These are phyloP conservation scores for Drosophila sp. DNA, from an alignment of 1,140 invertebrate genomes.

Conservation along the genomic window DNA sequence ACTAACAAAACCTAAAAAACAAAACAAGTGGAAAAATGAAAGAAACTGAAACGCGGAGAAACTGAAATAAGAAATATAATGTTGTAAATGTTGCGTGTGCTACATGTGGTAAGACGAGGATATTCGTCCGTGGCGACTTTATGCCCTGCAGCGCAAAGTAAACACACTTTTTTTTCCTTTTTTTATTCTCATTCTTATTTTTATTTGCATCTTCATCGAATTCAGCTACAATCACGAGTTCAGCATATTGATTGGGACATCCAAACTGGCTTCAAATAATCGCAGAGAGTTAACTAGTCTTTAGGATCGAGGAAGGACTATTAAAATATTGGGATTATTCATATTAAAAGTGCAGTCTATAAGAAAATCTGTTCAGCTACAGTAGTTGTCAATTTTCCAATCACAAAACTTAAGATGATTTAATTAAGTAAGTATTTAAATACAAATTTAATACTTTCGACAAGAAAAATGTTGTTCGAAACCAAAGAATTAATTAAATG, in stretches of 20 bases:
- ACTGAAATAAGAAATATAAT: constrained; percentile 11
- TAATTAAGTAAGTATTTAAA: too few species aligned
- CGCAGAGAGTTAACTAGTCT: too few species aligned
- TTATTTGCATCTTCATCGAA: constrained; percentile 26
- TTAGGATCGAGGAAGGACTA: too few species aligned
- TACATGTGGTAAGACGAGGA: constrained; percentile 26
- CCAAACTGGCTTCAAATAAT: too few species aligned
- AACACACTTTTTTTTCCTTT: constrained; percentile 44
- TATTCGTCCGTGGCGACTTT: constrained; percentile 46
- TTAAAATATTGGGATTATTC: too few species aligned
- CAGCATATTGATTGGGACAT: constrained; percentile 16
- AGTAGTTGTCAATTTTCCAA: too few species aligned
- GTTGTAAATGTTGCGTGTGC: constrained; percentile 8
- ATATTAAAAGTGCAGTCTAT: too few species aligned
- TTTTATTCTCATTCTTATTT: not conserved
- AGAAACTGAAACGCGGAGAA: not conserved
- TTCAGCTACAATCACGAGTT: constrained; percentile 10
- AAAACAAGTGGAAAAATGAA: not conserved
- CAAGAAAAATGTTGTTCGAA: too few species aligned
- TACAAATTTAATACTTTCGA: too few species aligned
- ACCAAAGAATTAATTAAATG: too few species aligned
- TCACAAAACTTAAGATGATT: too few species aligned
- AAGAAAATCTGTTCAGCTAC: too few species aligned
- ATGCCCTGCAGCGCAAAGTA: constrained; percentile 64
- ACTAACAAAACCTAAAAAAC: constrained; percentile 6